Evolutionary conservation across 92 coral and sea anemone species (phyloP).

Genomic region (Zoanthus sociatus): DNA sequence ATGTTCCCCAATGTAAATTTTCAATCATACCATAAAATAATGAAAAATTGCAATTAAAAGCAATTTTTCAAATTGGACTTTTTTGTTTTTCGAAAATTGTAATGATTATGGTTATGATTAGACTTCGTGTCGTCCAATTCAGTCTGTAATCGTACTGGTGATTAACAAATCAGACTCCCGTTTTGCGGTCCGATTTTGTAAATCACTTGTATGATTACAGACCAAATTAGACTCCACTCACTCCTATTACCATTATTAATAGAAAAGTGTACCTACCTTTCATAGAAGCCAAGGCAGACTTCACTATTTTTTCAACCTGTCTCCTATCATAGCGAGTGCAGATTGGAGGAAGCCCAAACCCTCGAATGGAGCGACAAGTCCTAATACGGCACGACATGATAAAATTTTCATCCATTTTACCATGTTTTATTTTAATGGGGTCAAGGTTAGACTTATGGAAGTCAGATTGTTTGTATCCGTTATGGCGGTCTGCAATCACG

Average conservation of each 20-base stretch:
- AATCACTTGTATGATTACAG: background rate
- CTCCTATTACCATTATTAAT: background rate
- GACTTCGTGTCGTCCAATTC: too few relatives aligned
- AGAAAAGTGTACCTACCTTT: conserved; percentile 37
- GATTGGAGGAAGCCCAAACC: conserved; percentile 58
- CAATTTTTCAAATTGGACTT: too few relatives aligned
- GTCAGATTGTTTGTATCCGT: conserved; percentile 60
- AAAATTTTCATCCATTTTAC: conserved; percentile 71
- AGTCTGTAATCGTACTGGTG: too few relatives aligned
- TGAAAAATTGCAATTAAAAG: too few relatives aligned
- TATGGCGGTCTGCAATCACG: conserved; percentile 73
- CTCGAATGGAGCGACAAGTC: conserved; percentile 65
- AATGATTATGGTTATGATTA: too few relatives aligned
- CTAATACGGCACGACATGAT: conserved; percentile 69
- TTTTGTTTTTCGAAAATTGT: too few relatives aligned
- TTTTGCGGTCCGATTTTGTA: too few relatives aligned
- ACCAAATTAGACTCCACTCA: too few relatives aligned
- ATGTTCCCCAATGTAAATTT: too few relatives aligned
- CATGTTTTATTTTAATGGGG: conserved; percentile 65
- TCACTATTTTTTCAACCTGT: conserved; percentile 49
- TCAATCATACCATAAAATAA: too few relatives aligned
- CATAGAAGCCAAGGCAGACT: conserved; percentile 61
- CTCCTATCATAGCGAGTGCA: conserved; percentile 66
- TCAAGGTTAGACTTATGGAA: conserved; percentile 59
- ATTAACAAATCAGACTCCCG: too few relatives aligned